Evolutionary conservation across 2,797 vertebrate species (phyloP), one percentile per base, ranked within the genome.

Genomic region (Myotis vivesi): DNA sequence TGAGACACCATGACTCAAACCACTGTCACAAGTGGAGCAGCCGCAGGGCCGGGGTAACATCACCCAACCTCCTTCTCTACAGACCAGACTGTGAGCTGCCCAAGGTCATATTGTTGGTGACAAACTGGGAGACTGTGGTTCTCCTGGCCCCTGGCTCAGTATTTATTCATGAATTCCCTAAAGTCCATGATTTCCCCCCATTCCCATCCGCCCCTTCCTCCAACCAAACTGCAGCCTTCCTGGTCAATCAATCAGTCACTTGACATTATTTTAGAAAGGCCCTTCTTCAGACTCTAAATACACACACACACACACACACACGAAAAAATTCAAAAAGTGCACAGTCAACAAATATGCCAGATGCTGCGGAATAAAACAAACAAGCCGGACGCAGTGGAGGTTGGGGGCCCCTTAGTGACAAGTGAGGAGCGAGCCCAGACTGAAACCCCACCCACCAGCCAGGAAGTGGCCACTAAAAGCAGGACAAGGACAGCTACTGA

Each of bases 1-100:
- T 85, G 38, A 46, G 75, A 11, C 87, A 19, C 88, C 25, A 49
- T 55, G 76, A 81, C 89, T 95, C 44, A 92, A 81, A 69, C 59
- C 38, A 46, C 30, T 75, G 38, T 66, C 57, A 64, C 51, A 41
- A 59, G 38, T 23, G 17, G 8, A 53, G 12, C 38, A 13, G 71
- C 23, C 86, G 51, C 36, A 55, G 33, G 41, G 38, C 8, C 22
- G 23, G 44, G 72, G 57, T 28, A 85, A 68, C 2, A 44, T 69
- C 0, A 0, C 5, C 68, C 49, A 75, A 28, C 8, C 51, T 87
- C 30, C 93, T 89, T 81, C 19, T 55, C 87, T 77, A 76, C 3
- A 57, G 28, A 20, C 66, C n/a, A 75, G 77, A 57, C 38, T 38
- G 71, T 55, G 36, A 94, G 44, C 80, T 68, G 55, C n/a, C 28